Evolutionary conservation across 2,888 invertebrate genomes (phyloP).

Genomic region (Zygothrica quintamaculata): DNA sequence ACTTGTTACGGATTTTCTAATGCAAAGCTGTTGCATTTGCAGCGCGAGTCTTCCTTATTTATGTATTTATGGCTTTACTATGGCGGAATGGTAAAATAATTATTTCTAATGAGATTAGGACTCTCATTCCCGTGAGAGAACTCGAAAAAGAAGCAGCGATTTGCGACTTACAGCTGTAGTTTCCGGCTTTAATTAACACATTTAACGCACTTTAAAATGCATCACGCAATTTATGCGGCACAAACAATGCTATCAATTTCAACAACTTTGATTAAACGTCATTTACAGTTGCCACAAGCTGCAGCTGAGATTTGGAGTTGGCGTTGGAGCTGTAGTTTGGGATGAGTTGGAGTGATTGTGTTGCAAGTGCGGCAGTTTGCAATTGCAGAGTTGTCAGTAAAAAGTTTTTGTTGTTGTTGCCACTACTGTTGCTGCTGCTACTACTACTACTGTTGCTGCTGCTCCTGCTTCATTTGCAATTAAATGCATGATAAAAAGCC

Average conservation of each 20-base stretch:
- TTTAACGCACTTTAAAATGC: constrained; percentile 69
- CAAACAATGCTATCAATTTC: constrained; percentile 78
- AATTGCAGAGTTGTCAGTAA: constrained; percentile 59
- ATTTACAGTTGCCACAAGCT: constrained; percentile 64
- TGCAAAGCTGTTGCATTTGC: constrained; percentile 61
- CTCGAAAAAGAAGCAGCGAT: constrained; percentile 1
- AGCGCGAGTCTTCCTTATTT: constrained; percentile 50
- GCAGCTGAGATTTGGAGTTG: constrained; percentile 45
- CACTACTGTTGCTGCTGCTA: constrained; percentile 59
- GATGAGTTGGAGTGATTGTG: too few relatives aligned
- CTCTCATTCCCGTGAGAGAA: constrained; percentile 23
- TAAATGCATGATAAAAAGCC: constrained; percentile 69
- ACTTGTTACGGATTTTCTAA: constrained; percentile 45
- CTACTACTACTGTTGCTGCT: constrained; percentile 65
- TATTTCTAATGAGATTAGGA: constrained; percentile 52
- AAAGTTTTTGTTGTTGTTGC: constrained; percentile 23
- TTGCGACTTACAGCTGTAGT: too few relatives aligned
- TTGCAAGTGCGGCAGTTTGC: constrained; percentile 27
- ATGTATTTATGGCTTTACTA: constrained; percentile 57
- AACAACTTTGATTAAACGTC: constrained; percentile 80
- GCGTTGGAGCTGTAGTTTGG: constrained; percentile 25
- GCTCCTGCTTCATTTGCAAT: constrained; percentile 73
- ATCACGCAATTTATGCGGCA: constrained; percentile 62
- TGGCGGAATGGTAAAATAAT: constrained; percentile 46
- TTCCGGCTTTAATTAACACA: constrained; percentile 66